Evolutionary conservation across 2,888 invertebrate species (phyloP), one percentile per base, ranked within the genome.

Genomic region (Pseudococcus longispinus): DNA sequence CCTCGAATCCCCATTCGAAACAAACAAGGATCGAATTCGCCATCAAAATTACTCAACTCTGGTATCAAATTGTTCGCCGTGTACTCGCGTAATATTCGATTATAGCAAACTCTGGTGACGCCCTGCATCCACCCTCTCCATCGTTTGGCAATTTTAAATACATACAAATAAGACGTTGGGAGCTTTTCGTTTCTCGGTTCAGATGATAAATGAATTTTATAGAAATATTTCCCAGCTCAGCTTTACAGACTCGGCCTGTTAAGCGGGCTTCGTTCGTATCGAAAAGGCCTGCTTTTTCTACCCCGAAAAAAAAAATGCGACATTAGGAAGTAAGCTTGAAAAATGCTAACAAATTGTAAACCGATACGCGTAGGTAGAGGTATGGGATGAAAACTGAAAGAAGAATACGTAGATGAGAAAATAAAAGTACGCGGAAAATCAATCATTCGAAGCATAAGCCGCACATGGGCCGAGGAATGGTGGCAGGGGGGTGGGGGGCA

Each of bases 181-280:
- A 32, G 74, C 74, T 74, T 74, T 74, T 32, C 29, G 29, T 32
- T 32, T 74, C 70, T 11, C 32, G 29, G 74, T 32, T 74, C 29
- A 74, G 32, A 74, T 74, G 74, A 74, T 74, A 74, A 74, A 74
- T 74, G 74, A 74, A 32, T 74, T 32, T 74, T n/a, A 74, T 70
- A n/a, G 15, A 32, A 29, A 74, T 74, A 32, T 74, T n/a, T 32
- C 29, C 11, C 37, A 5, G 37, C 9, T 18, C 32, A n/a, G 29
- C 32, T 74, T 74, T n/a, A 70, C 60, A 20, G 37, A n/a, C 60
- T 13, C 32, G 15, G 74, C 74, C 60, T 74, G 18, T 74, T 74
- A 74, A 74, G 74, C 74, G 13, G 5, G n/a, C n/a, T 74, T 74
- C n/a, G n/a, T 32, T 74, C 32, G 70, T 70, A 70, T 74, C 18